phyloP scores from a whole-genome alignment of 2,797 vertebrate species.

The Epinephelus awoara region DNA sequence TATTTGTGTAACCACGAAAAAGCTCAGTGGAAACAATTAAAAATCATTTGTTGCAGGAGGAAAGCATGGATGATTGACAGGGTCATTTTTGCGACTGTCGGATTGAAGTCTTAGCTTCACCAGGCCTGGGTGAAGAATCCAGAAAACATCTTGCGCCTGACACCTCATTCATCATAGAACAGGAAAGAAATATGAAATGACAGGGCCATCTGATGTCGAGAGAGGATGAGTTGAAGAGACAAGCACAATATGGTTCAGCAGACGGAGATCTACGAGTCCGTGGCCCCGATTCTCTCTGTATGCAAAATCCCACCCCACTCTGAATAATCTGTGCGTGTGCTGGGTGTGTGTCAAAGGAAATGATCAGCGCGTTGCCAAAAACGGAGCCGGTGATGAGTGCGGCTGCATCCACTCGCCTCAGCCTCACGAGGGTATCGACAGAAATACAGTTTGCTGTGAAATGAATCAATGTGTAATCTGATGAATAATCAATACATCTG shows the following conservation, averaged over 20 bases:
- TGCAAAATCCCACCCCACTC: slow-evolving; percentile 19
- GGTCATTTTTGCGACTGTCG: slow-evolving; percentile 60
- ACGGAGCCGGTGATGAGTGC: not conserved
- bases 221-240: slow-evolving; percentile 53
- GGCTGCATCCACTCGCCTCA: slow-evolving; percentile 8
- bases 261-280: slow-evolving; percentile 30
- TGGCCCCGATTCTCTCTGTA: slow-evolving; percentile 18
- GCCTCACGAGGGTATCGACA: not conserved
- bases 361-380: slow-evolving; percentile 16
- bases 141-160: slow-evolving; percentile 73
- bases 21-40: slow-evolving; percentile 55
- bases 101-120: slow-evolving; percentile 43
- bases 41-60: slow-evolving; percentile 29
- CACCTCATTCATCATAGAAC: slow-evolving; percentile 80
- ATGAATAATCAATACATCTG: slow-evolving; percentile 51
- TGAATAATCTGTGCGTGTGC: slow-evolving; percentile 12
- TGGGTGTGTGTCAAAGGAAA: slow-evolving; percentile 30
- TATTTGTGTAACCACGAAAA: slow-evolving; percentile 26
- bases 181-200: slow-evolving; percentile 73
- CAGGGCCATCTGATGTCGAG: slow-evolving; percentile 62
- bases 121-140: slow-evolving; percentile 58
- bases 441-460: slow-evolving; percentile 22
- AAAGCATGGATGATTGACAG: slow-evolving; percentile 64
- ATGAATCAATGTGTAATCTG: slow-evolving; percentile 36
- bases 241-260: slow-evolving; percentile 62